These are phyloP conservation scores for Mythimna loreyi DNA, from an alignment of 2,888 invertebrate species.

Conservation along the genomic window DNA sequence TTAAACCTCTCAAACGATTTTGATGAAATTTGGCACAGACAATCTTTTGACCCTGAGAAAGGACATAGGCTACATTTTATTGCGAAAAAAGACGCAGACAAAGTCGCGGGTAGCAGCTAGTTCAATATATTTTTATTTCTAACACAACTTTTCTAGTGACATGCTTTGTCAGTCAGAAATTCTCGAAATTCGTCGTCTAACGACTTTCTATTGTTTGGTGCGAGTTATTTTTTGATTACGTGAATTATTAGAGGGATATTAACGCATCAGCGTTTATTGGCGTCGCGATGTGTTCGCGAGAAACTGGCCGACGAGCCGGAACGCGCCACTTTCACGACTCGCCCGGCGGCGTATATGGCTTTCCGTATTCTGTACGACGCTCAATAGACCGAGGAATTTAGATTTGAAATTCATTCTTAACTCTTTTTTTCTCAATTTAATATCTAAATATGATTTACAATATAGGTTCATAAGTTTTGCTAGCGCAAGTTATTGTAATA, in stretches of 20 bases:
- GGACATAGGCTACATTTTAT: too few relatives aligned
- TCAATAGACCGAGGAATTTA: not conserved
- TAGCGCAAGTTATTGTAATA: too few relatives aligned
- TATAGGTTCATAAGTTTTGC: too few relatives aligned
- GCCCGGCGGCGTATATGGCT: constrained; percentile 54
- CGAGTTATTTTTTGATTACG: constrained; percentile 45
- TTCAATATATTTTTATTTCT: not conserved
- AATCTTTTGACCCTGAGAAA: too few relatives aligned
- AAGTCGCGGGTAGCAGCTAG: too few relatives aligned
- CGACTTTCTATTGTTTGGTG: constrained; percentile 59
- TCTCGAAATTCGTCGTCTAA: constrained; percentile 6
- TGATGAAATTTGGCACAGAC: too few relatives aligned
- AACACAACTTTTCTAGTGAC: constrained; percentile 44
- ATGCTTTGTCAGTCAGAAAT: constrained; percentile 46
- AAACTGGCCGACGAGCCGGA: constrained; percentile 86
- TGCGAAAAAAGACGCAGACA: too few relatives aligned
- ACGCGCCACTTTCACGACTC: constrained; percentile 84
- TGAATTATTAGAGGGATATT: constrained; percentile 59
- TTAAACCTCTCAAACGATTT: too few relatives aligned
- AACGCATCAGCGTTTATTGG: constrained; percentile 63
- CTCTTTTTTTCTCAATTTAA: too few relatives aligned
- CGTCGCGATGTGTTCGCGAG: constrained; percentile 71
- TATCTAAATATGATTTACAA: too few relatives aligned
- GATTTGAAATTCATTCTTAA: too few relatives aligned
- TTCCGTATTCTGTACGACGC: not conserved